Evolutionary conservation across 2,113 vertebrate species (phyloP).

Genomic region (Cavia porcellus): DNA sequence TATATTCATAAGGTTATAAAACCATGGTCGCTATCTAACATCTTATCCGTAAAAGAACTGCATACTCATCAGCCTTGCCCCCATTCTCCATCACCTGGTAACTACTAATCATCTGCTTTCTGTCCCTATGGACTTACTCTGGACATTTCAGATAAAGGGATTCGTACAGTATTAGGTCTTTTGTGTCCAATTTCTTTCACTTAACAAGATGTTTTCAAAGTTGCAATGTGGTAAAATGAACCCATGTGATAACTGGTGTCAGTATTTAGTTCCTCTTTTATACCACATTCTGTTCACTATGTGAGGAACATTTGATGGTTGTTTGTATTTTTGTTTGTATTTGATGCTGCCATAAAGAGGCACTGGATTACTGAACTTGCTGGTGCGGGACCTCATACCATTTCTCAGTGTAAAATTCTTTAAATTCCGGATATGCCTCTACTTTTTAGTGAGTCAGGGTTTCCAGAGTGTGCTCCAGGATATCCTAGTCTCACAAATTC

Average conservation of each 20-base stretch:
- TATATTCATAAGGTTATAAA: neutral
- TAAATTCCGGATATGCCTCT: neutral
- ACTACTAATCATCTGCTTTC: neutral
- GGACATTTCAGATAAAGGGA: neutral
- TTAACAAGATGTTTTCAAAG: neutral
- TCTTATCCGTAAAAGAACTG: neutral
- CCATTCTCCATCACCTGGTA: neutral
- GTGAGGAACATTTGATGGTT: neutral
- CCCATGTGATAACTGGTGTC: neutral
- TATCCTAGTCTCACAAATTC: neutral
- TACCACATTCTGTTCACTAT: neutral
- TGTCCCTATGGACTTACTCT: neutral
- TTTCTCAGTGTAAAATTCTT: slow-evolving; percentile 28
- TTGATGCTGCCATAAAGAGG: neutral
- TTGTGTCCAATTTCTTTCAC: slow-evolving; percentile 6
- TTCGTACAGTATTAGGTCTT: neutral
- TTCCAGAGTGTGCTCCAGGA: slow-evolving; percentile 5
- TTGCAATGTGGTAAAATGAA: neutral
- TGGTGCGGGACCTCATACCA: neutral
- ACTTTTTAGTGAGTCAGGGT: slow-evolving; percentile 18
- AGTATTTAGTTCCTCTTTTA: neutral
- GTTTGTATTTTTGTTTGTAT: neutral
- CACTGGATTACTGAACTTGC: neutral
- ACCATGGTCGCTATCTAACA: neutral
- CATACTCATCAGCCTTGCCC: neutral